phyloP scores from a whole-genome alignment of 2,888 invertebrate species.

The Griposia aprilina region DNA sequence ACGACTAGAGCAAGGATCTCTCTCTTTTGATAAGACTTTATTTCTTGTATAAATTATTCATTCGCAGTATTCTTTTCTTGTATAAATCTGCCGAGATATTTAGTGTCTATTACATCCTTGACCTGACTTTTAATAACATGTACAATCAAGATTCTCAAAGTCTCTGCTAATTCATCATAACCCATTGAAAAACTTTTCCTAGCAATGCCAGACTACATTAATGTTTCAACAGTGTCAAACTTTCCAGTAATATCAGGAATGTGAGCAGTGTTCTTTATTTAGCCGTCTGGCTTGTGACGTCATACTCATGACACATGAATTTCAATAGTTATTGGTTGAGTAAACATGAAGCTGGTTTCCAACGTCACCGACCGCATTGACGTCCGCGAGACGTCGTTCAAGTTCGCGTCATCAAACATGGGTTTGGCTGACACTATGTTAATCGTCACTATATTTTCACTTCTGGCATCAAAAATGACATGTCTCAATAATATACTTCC shows the following conservation, averaged over 20 bases:
- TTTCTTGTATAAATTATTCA: neutral
- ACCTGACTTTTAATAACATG: neutral
- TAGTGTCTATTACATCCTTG: neutral
- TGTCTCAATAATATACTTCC: conserved; percentile 1
- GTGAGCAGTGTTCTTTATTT: conserved; percentile 55
- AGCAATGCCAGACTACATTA: conserved; percentile 27
- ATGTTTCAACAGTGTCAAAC: conserved; percentile 38
- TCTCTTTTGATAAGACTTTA: neutral
- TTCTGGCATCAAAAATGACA: conserved; percentile 13
- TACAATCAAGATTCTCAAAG: neutral
- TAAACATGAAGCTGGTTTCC: conserved; percentile 58
- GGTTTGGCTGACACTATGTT: conserved; percentile 55
- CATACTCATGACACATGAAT: conserved; percentile 65
- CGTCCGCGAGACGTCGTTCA: conserved; percentile 71
- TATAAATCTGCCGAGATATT: neutral
- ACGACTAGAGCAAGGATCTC: neutral
- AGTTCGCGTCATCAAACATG: conserved; percentile 69
- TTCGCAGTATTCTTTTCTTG: neutral
- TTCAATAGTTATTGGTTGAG: conserved; percentile 61
- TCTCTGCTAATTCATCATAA: neutral
- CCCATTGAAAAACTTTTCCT: neutral
- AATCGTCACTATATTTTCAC: conserved; percentile 48
- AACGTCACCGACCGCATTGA: conserved; percentile 74
- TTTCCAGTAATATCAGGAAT: conserved; percentile 49
- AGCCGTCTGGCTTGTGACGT: conserved; percentile 58